Evolutionary conservation across 2,888 invertebrate genomes (phyloP).

Genomic region (Nesidiocoris tenuis): DNA sequence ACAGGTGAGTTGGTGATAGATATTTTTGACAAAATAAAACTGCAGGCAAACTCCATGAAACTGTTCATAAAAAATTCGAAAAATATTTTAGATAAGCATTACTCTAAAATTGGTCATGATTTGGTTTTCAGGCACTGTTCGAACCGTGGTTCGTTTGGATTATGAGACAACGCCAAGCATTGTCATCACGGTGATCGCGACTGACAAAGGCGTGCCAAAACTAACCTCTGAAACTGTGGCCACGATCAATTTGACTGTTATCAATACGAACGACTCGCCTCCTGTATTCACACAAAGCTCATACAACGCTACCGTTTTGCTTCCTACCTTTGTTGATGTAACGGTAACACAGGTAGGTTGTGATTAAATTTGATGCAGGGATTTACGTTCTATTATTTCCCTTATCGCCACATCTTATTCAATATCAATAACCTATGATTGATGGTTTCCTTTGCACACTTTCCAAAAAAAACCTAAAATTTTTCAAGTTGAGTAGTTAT

Average conservation of each 20-base stretch:
- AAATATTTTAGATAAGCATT: no score
- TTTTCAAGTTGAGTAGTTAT: no score
- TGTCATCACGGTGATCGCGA: constrained; percentile 79
- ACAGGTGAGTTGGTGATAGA: constrained; percentile 61
- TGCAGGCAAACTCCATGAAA: no score
- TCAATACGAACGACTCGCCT: constrained; percentile 85
- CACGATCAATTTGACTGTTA: constrained; percentile 71
- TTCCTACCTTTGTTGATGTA: constrained; percentile 80
- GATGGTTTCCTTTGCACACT: no score
- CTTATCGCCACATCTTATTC: no score
- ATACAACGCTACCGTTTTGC: constrained; percentile 72
- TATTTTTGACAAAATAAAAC: no score
- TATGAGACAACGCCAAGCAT: constrained; percentile 70
- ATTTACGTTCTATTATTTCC: no score
- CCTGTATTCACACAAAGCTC: constrained; percentile 71
- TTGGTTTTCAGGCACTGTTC: constrained; percentile 79
- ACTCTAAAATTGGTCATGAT: no score
- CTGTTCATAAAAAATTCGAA: no score
- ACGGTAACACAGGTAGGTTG: constrained; percentile 63
- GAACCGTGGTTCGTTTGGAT: constrained; percentile 73
- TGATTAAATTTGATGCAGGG: no score
- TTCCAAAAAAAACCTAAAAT: no score
- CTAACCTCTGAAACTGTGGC: constrained; percentile 77
- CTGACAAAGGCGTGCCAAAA: constrained; percentile 79
- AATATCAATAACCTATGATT: no score